Base-by-base conservation (phyloP, 1,140 invertebrate species). In the Drosophila trapezifrons region DNA sequence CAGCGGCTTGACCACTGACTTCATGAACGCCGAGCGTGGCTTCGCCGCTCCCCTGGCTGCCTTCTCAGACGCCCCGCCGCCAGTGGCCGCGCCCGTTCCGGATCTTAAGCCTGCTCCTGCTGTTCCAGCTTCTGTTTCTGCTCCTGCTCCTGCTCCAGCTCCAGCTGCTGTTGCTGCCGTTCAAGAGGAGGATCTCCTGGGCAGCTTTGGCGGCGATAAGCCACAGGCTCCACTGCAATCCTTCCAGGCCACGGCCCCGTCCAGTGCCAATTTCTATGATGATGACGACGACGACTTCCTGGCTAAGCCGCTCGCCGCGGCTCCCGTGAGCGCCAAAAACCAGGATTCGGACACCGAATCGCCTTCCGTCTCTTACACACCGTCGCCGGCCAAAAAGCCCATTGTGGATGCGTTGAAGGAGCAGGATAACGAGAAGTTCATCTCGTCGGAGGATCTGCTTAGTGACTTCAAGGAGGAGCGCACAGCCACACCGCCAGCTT, bases 391-490 rank as follows among this genome's bases (percentile, higher is more conserved):
- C 65, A 91, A 91, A 42, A 91, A 91, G 57, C 86, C 91, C 56
- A 72, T 91, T 51, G 64, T 91, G 27, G 90, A 87, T 70, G 91
- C 91, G 6, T 75, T 91, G 4, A 91, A 92, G 56, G 87, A 91
- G 52, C 90, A 92, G 62, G 91, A 92, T 49, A 91, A 91, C 71
- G 91, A 92, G 38, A 85, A 92, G 49, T 92, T 91, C 32, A 92
- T 91, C 43, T 92, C 91, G 7, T 92, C 91, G 55, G 91, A 92
- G 72, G 91, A 92, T 78, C 64, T 92, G 15, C 52, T 91, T 0
- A 79, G 84, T 10, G 91, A 92, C 46, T 92, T 92, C 20, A 91
- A 83, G 58, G 91, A 92, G n/a, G 87, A 85, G 46, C 86, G 85
- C 40, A 87, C 76, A 29, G 70, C 76, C 9, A 76, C 81, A 4